These are phyloP conservation scores for Nephrotoma guestfalica DNA, from an alignment of 2,888 invertebrate species.

Conservation along the genomic window DNA sequence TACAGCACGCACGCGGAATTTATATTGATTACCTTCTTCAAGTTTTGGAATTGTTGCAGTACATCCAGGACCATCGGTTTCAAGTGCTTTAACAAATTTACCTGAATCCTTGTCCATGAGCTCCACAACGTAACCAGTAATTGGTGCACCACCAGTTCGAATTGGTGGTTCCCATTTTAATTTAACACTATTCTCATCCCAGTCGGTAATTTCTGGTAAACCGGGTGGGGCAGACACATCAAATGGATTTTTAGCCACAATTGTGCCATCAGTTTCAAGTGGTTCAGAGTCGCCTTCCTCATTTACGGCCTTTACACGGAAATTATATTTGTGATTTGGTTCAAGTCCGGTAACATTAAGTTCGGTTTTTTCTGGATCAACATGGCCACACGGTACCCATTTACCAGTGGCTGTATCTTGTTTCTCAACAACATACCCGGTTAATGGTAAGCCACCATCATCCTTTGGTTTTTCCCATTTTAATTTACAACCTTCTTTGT, in stretches of 20 bases:
- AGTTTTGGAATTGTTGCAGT: conserved; percentile 78
- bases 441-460: conserved; percentile 85
- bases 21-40: conserved; percentile 90
- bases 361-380: conserved; percentile 67
- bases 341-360: conserved; percentile 74
- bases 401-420: conserved; percentile 79
- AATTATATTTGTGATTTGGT: conserved; percentile 92
- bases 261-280: conserved; percentile 73
- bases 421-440: conserved; percentile 86
- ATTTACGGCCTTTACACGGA: conserved; percentile 93
- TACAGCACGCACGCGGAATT: conserved; percentile 84
- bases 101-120: conserved; percentile 79
- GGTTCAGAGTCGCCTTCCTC: conserved; percentile 96
- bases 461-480: conserved; percentile 93
- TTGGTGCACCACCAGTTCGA: conserved; percentile 83
- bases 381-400: conserved; percentile 76
- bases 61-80: conserved; percentile 69
- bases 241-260: conserved; percentile 94
- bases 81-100: conserved; percentile 70
- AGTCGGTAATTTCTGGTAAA: conserved; percentile 80
- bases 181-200: conserved; percentile 81
- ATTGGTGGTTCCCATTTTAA: conserved; percentile 84
- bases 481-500: conserved; percentile 85
- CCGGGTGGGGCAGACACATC: conserved; percentile 80
- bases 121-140: conserved; percentile 86